These are phyloP conservation scores for Oreohelix idahoensis DNA, from an alignment of 1,140 invertebrate species.

Conservation along the genomic window DNA sequence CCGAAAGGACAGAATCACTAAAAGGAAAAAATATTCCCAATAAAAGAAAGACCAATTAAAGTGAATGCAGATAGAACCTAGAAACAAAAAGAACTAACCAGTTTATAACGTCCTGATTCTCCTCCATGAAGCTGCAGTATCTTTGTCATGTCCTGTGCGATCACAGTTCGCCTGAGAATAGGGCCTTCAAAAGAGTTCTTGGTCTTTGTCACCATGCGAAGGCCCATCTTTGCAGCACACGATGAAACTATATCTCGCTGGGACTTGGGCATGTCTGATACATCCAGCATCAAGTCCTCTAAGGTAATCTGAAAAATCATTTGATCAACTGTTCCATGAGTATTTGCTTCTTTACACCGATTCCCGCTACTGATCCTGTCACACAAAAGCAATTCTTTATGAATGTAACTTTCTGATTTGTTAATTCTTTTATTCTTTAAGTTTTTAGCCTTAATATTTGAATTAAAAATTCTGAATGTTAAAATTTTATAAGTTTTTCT, in stretches of 20 bases:
- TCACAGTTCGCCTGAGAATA: slow-evolving; percentile 6
- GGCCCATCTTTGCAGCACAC: slow-evolving; percentile 24
- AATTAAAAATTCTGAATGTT: no score
- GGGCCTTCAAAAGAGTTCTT: neutral
- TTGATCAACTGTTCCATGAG: neutral
- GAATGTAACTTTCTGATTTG: no score
- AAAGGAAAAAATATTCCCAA: no score
- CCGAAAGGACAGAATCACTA: no score
- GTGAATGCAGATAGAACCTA: neutral
- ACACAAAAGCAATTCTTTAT: no score
- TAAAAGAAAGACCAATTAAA: no score
- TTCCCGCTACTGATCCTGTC: no score
- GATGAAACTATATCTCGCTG: slow-evolving; percentile 12
- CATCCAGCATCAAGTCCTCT: slow-evolving; percentile 17
- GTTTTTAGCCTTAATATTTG: no score
- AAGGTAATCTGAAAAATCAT: neutral
- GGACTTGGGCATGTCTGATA: neutral
- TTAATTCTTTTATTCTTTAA: no score
- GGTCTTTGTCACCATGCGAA: slow-evolving; percentile 22
- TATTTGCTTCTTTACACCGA: no score
- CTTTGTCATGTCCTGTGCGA: slow-evolving; percentile 19
- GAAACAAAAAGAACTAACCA: neutral
- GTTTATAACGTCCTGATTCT: slow-evolving; percentile 13
- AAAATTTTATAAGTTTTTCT: no score
- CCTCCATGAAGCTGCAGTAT: slow-evolving; percentile 31